Evolutionary conservation across 2,888 invertebrate genomes (phyloP).

Genomic region (Chironomus riparius): DNA sequence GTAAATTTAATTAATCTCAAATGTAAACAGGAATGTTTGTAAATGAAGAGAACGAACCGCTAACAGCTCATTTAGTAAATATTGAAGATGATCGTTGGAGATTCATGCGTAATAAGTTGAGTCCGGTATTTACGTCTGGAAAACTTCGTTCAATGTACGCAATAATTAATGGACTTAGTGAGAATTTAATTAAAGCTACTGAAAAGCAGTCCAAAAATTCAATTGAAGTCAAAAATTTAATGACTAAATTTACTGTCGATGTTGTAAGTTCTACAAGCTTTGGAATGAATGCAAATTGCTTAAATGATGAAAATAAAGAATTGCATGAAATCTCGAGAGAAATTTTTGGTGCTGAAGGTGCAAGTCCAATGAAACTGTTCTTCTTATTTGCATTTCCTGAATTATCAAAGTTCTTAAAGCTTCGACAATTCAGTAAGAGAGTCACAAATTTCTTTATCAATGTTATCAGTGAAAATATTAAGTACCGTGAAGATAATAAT

Average conservation of each 20-base stretch:
- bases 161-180: not conserved
- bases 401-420: not conserved
- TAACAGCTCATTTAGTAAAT: not conserved
- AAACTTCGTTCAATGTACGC: conserved; percentile 11
- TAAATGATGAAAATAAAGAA: not conserved
- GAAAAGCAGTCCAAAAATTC: not conserved
- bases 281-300: conserved; percentile 17
- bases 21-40: not conserved
- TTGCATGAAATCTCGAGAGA: not conserved
- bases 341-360: not conserved
- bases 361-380: not conserved
- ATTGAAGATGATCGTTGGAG: conserved; percentile 17
- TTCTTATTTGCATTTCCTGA: not conserved
- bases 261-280: conserved; percentile 20
- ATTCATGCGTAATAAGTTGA: conserved; percentile 9
- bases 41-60: not conserved
- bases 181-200: not conserved
- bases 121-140: conserved; percentile 10
- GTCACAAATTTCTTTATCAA: conserved; percentile 4
- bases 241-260: conserved; percentile 16
- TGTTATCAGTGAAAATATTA: not conserved
- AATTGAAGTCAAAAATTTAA: conserved; percentile 10
- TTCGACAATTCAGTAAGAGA: not conserved
- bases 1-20: not conserved
- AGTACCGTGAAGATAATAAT: conserved; percentile 21